A percentile compares a stretch with the other conserved stretches of the same genome.
phyloP scores from a whole-genome alignment of 2,113 vertebrate species.

The Ameiurus melas region DNA sequence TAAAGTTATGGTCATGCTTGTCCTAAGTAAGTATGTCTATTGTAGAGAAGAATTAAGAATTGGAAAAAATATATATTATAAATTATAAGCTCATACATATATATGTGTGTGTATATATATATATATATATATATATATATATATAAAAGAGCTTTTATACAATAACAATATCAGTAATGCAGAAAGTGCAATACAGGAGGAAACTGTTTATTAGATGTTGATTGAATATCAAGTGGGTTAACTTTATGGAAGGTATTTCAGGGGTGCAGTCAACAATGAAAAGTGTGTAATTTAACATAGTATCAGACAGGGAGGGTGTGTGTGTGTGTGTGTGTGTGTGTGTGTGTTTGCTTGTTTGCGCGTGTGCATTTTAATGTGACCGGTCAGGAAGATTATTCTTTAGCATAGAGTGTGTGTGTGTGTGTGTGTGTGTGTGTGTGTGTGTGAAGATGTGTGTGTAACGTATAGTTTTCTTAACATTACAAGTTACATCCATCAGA shows the following conservation, averaged over 20 bases:
- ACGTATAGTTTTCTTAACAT: conserved; percentile 41
- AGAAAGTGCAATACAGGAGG: conserved; percentile 93
- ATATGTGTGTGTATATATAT: no score
- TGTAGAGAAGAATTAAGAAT: conserved; percentile 64
- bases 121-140: conserved; percentile 34
- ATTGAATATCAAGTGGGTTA: conserved; percentile 48
- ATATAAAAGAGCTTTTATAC: conserved; percentile 64
- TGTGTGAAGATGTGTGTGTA: conserved; percentile 19
- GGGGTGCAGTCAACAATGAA: conserved; percentile 68
- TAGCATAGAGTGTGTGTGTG: background rate
- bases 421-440: conserved; percentile 18
- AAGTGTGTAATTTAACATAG: conserved; percentile 36
- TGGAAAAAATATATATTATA: conserved; percentile 54
- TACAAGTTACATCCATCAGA: conserved; percentile 7
- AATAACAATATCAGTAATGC: conserved; percentile 78
- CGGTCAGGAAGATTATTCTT: conserved; percentile 26
- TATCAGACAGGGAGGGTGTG: conserved; percentile 46
- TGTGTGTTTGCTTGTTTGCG: background rate
- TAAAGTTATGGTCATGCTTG: conserved; percentile 75
- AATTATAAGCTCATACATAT: conserved; percentile 48
- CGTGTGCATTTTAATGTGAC: conserved; percentile 22
- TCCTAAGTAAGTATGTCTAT: conserved; percentile 62
- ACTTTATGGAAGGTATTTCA: conserved; percentile 72
- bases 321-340: background rate
- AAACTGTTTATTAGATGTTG: conserved; percentile 60